A percentile compares a stretch with the other conserved stretches of the same genome.
Evolutionary conservation across 2,113 vertebrate genomes (phyloP).

Genomic region (Sylvietta virens): DNA sequence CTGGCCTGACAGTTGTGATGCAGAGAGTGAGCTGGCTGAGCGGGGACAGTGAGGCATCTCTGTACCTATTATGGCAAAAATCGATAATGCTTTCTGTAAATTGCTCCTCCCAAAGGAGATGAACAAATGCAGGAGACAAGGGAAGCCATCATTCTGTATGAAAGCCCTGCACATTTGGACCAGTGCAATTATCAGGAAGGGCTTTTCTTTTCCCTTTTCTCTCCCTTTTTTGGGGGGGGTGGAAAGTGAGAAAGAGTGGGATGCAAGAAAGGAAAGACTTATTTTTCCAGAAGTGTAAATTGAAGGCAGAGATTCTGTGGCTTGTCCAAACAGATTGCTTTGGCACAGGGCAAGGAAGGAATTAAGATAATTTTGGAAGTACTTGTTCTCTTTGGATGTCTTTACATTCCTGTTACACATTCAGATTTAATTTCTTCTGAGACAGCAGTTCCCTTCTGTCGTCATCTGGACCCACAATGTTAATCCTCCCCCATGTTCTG

Average conservation of each 20-base stretch:
- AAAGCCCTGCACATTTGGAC: conserved; percentile 74
- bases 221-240: background rate
- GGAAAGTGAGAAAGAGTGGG: background rate
- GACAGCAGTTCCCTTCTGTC: background rate
- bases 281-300: conserved; percentile 56
- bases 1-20: conserved; percentile 80
- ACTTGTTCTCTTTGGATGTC: background rate
- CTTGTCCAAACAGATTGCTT: background rate
- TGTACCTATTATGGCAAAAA: conserved; percentile 87
- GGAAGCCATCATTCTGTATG: conserved; percentile 80
- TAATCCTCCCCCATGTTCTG: background rate
- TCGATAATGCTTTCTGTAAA: conserved; percentile 86
- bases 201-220: background rate
- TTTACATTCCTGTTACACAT: background rate
- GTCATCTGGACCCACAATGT: background rate
- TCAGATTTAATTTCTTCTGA: background rate
- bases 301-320: background rate
- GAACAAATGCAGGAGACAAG: conserved; percentile 81
- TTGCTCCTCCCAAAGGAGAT: conserved; percentile 84
- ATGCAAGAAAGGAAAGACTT: background rate
- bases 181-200: conserved; percentile 78
- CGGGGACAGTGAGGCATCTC: conserved; percentile 77
- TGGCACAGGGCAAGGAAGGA: background rate
- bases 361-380: background rate
- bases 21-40: conserved; percentile 74